Conservation (phyloP, 2,797 vertebrate species). For the Chloroceryle amazona region DNA sequence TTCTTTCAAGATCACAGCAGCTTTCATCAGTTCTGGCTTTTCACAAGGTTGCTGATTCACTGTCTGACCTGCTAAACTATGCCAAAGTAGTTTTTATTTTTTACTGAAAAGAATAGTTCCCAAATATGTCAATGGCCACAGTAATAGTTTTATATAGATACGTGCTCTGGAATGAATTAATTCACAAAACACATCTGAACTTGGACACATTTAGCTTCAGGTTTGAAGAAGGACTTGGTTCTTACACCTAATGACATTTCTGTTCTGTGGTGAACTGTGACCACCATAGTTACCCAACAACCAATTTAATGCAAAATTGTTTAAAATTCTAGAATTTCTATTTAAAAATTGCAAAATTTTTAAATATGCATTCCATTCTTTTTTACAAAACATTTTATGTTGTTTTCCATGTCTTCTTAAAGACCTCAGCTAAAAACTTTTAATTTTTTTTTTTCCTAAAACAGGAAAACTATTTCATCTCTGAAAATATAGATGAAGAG, state of each 20-base stretch:
- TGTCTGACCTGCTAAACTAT: not conserved
- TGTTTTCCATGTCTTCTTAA: not conserved
- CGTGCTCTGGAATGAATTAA: not conserved
- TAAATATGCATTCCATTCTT: not conserved
- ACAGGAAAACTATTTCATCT: not conserved
- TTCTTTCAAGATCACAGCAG: not conserved
- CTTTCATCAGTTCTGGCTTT: not conserved
- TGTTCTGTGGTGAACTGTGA: not conserved
- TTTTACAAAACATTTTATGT: not conserved
- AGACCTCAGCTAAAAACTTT: not conserved
- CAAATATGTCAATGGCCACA: not conserved
- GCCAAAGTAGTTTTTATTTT: not conserved
- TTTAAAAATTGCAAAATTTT: not conserved
- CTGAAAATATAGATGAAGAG: not conserved
- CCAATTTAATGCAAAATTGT: not conserved
- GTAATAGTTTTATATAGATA: not conserved
- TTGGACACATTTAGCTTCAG: not conserved
- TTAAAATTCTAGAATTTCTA: not conserved
- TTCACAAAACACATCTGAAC: not conserved
- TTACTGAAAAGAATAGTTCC: not conserved
- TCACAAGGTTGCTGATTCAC: not conserved
- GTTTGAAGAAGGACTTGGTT: not conserved
- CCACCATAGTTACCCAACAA: not conserved
- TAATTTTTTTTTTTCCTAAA: no score
- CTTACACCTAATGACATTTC: not conserved